Percentiles rank a stretch among this genome's conserved stretches.
phyloP scores from a whole-genome alignment of 2,113 vertebrate species.

The Trogon surrucura region DNA sequence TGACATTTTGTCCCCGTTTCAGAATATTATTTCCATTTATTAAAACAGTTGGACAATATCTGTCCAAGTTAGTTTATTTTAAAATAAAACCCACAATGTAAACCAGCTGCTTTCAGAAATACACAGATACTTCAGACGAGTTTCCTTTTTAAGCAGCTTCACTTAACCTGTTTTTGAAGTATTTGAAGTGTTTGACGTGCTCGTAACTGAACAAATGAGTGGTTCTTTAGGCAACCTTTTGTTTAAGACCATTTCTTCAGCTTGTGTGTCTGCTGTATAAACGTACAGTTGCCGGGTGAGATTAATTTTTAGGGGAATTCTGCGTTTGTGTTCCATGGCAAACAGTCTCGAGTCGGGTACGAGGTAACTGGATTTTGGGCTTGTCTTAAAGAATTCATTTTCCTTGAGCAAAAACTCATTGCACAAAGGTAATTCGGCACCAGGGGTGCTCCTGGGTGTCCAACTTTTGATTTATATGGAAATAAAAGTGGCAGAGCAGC shows the following conservation, averaged over 20 bases:
- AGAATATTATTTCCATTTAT: background rate
- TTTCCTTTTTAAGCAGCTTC: background rate
- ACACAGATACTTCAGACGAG: background rate
- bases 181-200: background rate
- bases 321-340: background rate
- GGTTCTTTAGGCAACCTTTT: background rate
- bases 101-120: background rate
- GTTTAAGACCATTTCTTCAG: background rate
- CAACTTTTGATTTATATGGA: background rate
- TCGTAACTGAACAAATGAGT: background rate
- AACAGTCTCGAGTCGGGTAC: background rate
- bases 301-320: background rate
- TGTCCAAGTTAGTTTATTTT: background rate
- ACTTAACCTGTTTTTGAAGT: background rate
- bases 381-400: background rate
- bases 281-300: accelerated
- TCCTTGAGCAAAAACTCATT: background rate
- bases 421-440: background rate
- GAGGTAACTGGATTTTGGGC: background rate
- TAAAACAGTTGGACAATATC: background rate
- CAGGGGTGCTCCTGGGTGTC: background rate
- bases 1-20: background rate
- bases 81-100: background rate
- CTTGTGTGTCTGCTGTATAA: background rate
- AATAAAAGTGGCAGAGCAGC: background rate